These are phyloP conservation scores for Indicator indicator DNA, from an alignment of 2,113 vertebrate species.

Conservation along the genomic window DNA sequence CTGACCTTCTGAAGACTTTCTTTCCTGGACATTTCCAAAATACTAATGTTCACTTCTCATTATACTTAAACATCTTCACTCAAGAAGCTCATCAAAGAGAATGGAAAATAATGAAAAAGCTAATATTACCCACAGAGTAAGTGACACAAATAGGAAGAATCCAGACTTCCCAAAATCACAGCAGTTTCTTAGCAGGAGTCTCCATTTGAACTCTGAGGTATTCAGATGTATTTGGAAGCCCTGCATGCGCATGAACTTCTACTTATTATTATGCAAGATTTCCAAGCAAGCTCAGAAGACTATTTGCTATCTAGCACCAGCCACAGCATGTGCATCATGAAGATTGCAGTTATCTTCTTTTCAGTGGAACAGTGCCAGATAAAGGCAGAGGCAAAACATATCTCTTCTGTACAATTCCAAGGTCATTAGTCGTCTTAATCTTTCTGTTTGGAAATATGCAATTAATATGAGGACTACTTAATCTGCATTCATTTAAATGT, in stretches of 20 bases:
- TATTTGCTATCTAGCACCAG: background rate
- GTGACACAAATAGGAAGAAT: background rate
- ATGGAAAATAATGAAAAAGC: background rate
- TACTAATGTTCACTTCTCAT: background rate
- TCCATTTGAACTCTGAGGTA: background rate
- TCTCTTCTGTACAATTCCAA: background rate
- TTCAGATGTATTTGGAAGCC: background rate
- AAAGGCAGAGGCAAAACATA: background rate
- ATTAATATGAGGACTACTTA: background rate
- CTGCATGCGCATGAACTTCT: rapidly evolving
- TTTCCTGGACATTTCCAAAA: background rate
- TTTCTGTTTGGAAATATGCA: background rate
- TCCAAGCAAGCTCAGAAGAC: background rate
- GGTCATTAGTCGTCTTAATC: background rate
- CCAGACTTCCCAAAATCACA: background rate
- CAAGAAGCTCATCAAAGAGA: background rate
- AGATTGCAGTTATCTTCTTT: background rate
- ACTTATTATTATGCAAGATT: background rate
- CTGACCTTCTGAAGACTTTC: background rate
- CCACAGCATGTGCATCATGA: background rate
- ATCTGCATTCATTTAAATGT: background rate
- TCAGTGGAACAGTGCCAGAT: background rate
- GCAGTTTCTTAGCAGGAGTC: background rate
- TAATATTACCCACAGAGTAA: background rate
- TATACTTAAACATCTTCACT: background rate